phyloP scores from a whole-genome alignment of 2,113 vertebrate genomes.

The Micronycteris hirsuta region DNA sequence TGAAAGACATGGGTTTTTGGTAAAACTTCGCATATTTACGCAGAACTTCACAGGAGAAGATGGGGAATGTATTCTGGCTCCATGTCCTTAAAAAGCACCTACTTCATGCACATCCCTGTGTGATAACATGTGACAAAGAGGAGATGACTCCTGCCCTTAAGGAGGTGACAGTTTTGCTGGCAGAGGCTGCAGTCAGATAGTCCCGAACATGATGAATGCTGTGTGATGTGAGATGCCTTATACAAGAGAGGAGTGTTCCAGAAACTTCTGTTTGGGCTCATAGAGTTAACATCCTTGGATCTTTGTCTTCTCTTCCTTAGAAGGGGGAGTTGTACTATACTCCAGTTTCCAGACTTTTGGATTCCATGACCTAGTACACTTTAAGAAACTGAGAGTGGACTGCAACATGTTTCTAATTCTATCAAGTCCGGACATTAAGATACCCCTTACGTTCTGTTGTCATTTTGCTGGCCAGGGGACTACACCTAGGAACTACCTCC shows the following conservation, averaged over 20 bases:
- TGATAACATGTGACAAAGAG: background rate
- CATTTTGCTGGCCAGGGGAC: background rate
- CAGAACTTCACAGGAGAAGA: background rate
- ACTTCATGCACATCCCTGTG: accelerated
- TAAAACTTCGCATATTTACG: background rate
- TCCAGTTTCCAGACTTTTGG: background rate
- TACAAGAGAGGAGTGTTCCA: accelerated
- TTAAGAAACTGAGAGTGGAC: background rate
- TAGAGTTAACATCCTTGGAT: background rate
- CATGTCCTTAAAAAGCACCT: background rate
- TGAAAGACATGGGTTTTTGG: background rate
- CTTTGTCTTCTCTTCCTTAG: background rate
- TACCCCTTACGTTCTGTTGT: background rate
- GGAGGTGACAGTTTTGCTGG: background rate
- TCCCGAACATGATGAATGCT: background rate
- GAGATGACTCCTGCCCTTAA: background rate
- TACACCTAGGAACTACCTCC: background rate
- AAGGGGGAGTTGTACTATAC: background rate
- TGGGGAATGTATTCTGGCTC: background rate
- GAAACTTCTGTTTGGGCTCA: background rate
- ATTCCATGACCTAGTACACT: background rate
- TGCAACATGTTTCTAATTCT: background rate
- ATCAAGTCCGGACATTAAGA: background rate
- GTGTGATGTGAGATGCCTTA: no score
- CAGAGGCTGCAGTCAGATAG: no score